Percentiles rank a stretch among this genome's conserved stretches.
These are phyloP conservation scores for Helleia helle DNA, from an alignment of 2,888 invertebrate species.

Conservation along the genomic window DNA sequence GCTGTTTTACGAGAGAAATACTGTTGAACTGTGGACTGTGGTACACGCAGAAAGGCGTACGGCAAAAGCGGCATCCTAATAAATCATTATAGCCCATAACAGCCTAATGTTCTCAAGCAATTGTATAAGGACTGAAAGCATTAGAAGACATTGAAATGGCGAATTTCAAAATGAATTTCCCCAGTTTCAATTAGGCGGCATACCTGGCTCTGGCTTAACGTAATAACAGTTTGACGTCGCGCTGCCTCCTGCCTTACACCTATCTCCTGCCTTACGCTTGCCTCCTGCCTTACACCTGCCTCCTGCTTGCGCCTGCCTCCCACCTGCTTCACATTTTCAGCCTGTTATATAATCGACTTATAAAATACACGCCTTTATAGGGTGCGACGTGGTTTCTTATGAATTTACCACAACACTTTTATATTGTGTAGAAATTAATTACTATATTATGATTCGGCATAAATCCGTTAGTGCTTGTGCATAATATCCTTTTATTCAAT, in stretches of 20 bases:
- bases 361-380: conserved; percentile 10
- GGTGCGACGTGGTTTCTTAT: conserved; percentile 12
- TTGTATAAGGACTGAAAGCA: conserved; percentile 11
- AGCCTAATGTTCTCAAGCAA: no score
- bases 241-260: conserved; percentile 22
- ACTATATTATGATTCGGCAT: no score
- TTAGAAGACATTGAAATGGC: conserved; percentile 14
- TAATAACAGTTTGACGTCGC: conserved; percentile 36
- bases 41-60: no score
- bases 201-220: conserved; percentile 25
- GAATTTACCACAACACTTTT: not conserved
- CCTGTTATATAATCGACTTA: conserved; percentile 22
- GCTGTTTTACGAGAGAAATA: no score
- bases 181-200: conserved; percentile 38
- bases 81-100: no score
- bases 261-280: conserved; percentile 28
- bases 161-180: conserved; percentile 31
- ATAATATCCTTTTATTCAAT: no score
- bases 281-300: conserved; percentile 23
- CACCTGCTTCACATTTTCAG: conserved; percentile 25
- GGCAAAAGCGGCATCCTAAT: no score
- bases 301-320: conserved; percentile 8
- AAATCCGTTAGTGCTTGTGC: no score
- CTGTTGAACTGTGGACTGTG: no score
- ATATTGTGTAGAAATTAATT: not conserved